Evolutionary conservation across 2,797 vertebrate species (phyloP).

Genomic region (Synanceia verrucosa): DNA sequence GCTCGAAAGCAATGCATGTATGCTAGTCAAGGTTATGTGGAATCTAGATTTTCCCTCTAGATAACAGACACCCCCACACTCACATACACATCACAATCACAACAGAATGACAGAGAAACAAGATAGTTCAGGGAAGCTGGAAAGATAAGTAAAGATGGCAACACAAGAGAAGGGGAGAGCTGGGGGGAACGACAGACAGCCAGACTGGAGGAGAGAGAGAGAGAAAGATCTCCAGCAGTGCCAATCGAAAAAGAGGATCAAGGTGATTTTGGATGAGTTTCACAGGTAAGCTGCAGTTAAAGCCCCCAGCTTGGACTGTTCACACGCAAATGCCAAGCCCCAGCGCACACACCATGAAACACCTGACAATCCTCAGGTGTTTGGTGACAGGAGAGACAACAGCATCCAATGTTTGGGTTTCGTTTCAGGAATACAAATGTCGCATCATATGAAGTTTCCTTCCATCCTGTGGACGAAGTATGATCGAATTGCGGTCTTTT

Average conservation of each 20-base stretch:
- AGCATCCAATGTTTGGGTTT: slow-evolving; percentile 17
- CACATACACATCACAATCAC: slow-evolving; percentile 52
- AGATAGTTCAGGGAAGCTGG: slow-evolving; percentile 60
- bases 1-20: slow-evolving; percentile 23
- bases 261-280: slow-evolving; percentile 75
- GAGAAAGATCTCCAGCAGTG: slow-evolving; percentile 55
- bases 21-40: slow-evolving; percentile 53
- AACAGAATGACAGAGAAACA: slow-evolving; percentile 60
- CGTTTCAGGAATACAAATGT: slow-evolving; percentile 41
- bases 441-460: neutral
- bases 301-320: slow-evolving; percentile 67
- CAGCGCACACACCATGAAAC: slow-evolving; percentile 61
- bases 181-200: slow-evolving; percentile 29
- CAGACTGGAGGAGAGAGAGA: slow-evolving; percentile 16
- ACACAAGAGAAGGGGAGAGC: slow-evolving; percentile 40
- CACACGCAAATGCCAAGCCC: slow-evolving; percentile 68
- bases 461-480: slow-evolving; percentile 18
- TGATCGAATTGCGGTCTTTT: neutral
- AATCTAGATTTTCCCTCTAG: slow-evolving; percentile 60
- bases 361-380: slow-evolving; percentile 49
- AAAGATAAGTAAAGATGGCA: slow-evolving; percentile 65
- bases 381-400: slow-evolving; percentile 44
- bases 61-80: slow-evolving; percentile 54
- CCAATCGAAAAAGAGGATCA: slow-evolving; percentile 69
- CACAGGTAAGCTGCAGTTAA: slow-evolving; percentile 75